Base-by-base conservation (phyloP, 2,797 vertebrate species). In the Iguana delicatissima region DNA sequence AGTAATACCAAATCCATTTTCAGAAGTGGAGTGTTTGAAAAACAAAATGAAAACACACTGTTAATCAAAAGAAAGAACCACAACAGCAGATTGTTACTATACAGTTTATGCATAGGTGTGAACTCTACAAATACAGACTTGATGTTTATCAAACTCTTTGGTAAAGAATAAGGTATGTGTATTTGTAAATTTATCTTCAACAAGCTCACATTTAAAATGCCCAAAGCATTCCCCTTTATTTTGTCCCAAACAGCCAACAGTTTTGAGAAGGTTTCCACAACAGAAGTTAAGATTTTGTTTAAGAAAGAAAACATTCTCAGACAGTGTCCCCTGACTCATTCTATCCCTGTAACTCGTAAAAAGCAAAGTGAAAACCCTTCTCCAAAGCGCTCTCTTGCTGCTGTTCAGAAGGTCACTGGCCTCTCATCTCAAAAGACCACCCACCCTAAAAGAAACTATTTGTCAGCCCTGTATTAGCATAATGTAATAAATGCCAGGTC, bases 381-480 rank as follows among this genome's bases (percentile, higher is more conserved):
- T 91, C 84, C 55, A 92, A 88, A 92, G 76, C 32, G 89, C 86
- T 88, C 84, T 93, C 89, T 77, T 59, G 22, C 0, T 38, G 81
- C 86, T 93, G 88, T 92, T 92, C 88, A 84, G 0, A 64, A 93
- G 92, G 94, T 91, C 94, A 91, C 6, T 0, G 0, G 89, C 91
- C 89, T 93, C 35, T 29, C 80, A 57, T 92, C 93, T 93, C 95
- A 84, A 85, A 93, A 92, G 96, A 97, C 96, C 97, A 97, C 96
- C 95, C 97, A 96, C 29, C 3, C 3, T 0, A 92, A 93, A 35
- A 87, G 32, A 94, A 73, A n/a, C 0, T 91, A 95, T 93, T 93
- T 93, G 91, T 95, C 89, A 93, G 50, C 85, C 88, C 86, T 81
- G 94, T 77, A 89, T 91, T 89, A 96, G 92, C 89, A 91, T 64